phyloP scores from a whole-genome alignment of 2,113 vertebrate species.

The Aegotheles bennettii region DNA sequence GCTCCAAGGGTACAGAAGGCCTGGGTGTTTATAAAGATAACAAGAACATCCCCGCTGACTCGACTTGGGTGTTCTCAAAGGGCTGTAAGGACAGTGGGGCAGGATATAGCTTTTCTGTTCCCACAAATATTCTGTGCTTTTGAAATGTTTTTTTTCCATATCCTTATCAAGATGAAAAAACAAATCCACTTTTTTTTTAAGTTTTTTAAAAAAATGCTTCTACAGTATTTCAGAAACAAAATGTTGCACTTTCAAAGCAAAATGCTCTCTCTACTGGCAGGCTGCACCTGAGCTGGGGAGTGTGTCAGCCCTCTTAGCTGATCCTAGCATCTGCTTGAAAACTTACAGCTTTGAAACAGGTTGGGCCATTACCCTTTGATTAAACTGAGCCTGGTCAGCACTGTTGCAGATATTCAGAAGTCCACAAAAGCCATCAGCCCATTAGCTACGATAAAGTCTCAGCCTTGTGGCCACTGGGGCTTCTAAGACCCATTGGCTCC shows the following conservation, averaged over 20 bases:
- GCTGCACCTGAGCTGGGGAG: background rate
- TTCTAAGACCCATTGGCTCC: background rate
- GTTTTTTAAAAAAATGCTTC: background rate
- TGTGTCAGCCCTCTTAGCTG: background rate
- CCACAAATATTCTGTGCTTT: background rate
- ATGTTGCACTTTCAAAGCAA: background rate
- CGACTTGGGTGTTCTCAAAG: background rate
- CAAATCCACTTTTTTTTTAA: background rate
- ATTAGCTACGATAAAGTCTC: background rate
- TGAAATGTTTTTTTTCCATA: background rate
- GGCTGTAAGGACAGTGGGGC: background rate
- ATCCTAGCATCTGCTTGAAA: background rate
- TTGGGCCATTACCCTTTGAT: background rate
- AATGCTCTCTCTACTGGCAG: background rate
- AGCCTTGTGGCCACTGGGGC: fast-evolving
- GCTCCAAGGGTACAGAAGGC: background rate
- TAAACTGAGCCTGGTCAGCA: background rate
- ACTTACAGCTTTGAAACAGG: background rate
- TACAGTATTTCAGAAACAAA: background rate
- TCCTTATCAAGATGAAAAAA: background rate
- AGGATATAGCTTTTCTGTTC: background rate
- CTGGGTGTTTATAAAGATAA: background rate
- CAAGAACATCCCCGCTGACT: fast-evolving
- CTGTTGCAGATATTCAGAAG: background rate
- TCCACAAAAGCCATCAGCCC: background rate